Conservation (phyloP, 2,888 invertebrate genomes). For the Pandemis corylana region DNA sequence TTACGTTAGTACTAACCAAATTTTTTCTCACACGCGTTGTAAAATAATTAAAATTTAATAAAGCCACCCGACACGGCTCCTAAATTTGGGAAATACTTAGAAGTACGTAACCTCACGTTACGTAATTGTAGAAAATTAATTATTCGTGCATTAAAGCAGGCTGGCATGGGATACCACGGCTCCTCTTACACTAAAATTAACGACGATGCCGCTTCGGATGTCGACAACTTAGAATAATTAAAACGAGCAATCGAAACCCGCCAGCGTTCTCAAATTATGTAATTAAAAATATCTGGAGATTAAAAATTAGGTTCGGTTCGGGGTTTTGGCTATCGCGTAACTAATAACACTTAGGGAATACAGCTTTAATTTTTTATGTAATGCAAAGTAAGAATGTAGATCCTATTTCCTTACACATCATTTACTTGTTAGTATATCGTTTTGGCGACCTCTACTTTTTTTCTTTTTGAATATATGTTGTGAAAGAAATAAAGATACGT, state of each 20-base stretch:
- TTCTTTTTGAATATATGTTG: too few relatives aligned
- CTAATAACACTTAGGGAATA: neutral
- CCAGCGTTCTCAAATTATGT: slow-evolving; percentile 66
- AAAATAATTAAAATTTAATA: slow-evolving; percentile 39
- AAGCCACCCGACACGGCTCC: slow-evolving; percentile 33
- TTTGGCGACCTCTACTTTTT: too few relatives aligned
- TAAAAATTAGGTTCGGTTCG: slow-evolving; percentile 14
- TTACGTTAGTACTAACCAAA: neutral
- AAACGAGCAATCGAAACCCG: slow-evolving; percentile 68
- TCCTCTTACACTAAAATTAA: slow-evolving; percentile 69
- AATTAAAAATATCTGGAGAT: slow-evolving; percentile 53
- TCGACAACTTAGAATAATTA: slow-evolving; percentile 71
- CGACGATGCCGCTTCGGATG: slow-evolving; percentile 64
- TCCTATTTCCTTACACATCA: neutral
- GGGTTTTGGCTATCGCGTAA: slow-evolving; percentile 21
- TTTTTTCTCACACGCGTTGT: slow-evolving; percentile 30
- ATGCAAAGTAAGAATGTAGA: neutral
- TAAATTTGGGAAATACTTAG: slow-evolving; percentile 41
- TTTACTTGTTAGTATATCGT: too few relatives aligned
- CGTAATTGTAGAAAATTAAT: slow-evolving; percentile 46
- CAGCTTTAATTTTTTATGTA: neutral
- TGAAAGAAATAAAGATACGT: too few relatives aligned
- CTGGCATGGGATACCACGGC: slow-evolving; percentile 52
- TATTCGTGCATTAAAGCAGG: slow-evolving; percentile 47
- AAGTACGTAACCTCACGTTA: slow-evolving; percentile 40